Percentiles rank a stretch among this genome's conserved stretches.
Conservation (phyloP, 1,140 invertebrate species). For the Drosophila jambulina region DNA sequence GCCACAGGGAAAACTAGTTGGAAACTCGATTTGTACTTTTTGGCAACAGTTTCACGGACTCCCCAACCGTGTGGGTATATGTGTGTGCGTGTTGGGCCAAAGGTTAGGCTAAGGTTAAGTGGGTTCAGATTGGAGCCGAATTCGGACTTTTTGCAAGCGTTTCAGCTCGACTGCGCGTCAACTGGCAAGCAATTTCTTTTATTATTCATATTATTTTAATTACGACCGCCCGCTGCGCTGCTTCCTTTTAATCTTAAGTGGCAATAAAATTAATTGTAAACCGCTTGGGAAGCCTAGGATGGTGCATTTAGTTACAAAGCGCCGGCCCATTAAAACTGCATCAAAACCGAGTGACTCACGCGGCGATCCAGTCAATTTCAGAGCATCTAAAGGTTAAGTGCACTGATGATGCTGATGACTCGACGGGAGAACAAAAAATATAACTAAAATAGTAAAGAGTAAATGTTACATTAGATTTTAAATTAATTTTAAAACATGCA, state of each 20-base stretch:
- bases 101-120: slow-evolving; percentile 66
- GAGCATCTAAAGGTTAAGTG: slow-evolving; percentile 24
- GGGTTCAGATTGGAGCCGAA: slow-evolving; percentile 40
- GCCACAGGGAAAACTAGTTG: slow-evolving; percentile 34
- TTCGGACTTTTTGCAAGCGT: slow-evolving; percentile 58
- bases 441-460: neutral
- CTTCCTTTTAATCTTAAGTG: slow-evolving; percentile 73
- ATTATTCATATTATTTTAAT: slow-evolving; percentile 76
- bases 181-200: slow-evolving; percentile 60
- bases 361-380: slow-evolving; percentile 24
- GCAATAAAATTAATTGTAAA: slow-evolving; percentile 77
- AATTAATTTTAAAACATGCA: neutral
- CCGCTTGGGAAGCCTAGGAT: slow-evolving; percentile 61
- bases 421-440: neutral
- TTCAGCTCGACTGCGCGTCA: slow-evolving; percentile 57
- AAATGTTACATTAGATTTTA: neutral
- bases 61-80: slow-evolving; percentile 2
- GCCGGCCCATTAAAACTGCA: slow-evolving; percentile 60
- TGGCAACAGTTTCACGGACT: slow-evolving; percentile 37
- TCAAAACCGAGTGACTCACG: slow-evolving; percentile 58
- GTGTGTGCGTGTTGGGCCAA: slow-evolving; percentile 8
- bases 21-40: slow-evolving; percentile 39
- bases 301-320: slow-evolving; percentile 74
- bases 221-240: slow-evolving; percentile 63
- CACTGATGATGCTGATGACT: slow-evolving; percentile 6